Base-by-base conservation (phyloP, 2,797 vertebrate species). In the Gambusia yucatana region DNA sequence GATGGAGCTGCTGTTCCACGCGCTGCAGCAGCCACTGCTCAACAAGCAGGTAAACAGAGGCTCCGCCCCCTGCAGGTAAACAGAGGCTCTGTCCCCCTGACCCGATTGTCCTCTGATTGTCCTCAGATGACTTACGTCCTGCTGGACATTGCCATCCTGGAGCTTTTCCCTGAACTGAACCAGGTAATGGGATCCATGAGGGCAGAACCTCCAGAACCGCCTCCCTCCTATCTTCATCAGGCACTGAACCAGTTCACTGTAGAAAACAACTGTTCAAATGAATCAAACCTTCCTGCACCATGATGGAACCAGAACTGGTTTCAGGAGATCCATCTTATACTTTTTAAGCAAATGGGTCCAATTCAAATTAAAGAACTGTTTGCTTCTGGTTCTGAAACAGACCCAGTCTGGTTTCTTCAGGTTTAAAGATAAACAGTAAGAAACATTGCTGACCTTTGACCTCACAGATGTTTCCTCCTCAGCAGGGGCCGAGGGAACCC, bases 21-120 rank as follows among this genome's bases (percentile, higher is more conserved):
- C 94, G 4, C 81, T 99, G 69, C 98, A 99, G 90, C 98, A 99
- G 79, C 98, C 98, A 1, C 96, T 99, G 46, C 97, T 99, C 86
- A 99, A 99, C 94, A 99, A 99, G 88, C 98, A 99, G 97, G 98
- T 99, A 14, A 76, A 74, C 30, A 14, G 59, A 59, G 5, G 43
- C 43, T 3, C 43, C 43, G 44, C 44, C 44, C 44, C 44, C 44
- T 46, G 88, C 98, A 99, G 97, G 98, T 98, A 11, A 76, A 74
- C 30, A 7, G 59, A 61, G 17, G 46, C 46, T 5, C 46, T 13
- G 46, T 17, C 16, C 47, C 17, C 22, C 25, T 57, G 25, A 11
- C 16, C 61, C 22, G 61, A 65, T 33, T 65, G 11, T 33, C 6
- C 3, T 81, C 36, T 41, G 14, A 48, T 55, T n/a, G 52, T 77